phyloP scores from a whole-genome alignment of 2,113 vertebrate genomes.

The Psophia crepitans region DNA sequence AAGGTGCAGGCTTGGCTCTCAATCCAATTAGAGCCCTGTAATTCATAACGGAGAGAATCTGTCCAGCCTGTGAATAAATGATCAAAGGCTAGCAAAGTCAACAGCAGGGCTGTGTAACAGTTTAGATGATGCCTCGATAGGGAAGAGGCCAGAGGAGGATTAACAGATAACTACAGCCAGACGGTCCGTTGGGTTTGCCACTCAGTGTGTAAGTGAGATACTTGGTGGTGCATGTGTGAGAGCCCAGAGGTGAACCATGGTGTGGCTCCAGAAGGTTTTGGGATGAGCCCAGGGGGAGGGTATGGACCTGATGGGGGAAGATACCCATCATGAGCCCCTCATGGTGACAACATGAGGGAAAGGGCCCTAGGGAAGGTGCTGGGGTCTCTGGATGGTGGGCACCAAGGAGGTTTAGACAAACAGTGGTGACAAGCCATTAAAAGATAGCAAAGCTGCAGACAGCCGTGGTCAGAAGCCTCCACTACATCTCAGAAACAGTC shows the following conservation, averaged over 20 bases:
- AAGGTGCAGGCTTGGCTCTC: not conserved
- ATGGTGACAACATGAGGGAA: not conserved
- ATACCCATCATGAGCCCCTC: not conserved
- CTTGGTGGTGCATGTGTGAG: rapidly evolving
- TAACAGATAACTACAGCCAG: too few relatives aligned
- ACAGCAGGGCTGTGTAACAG: not conserved
- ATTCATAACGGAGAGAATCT: not conserved
- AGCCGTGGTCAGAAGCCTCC: not conserved
- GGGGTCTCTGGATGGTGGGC: not conserved
- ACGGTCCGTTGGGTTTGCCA: rapidly evolving
- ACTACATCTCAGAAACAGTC: not conserved
- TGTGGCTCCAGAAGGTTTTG: not conserved
- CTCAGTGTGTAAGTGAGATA: not conserved
- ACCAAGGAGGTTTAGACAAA: not conserved
- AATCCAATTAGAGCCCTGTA: not conserved
- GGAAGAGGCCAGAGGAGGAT: not conserved
- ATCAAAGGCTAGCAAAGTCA: slow-evolving; percentile 1
- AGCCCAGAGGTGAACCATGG: not conserved
- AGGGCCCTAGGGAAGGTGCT: not conserved
- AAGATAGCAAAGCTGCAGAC: not conserved
- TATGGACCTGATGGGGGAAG: not conserved
- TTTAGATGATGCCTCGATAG: not conserved
- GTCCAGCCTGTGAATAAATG: not conserved
- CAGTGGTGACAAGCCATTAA: not conserved
- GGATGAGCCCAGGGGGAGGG: not conserved